Conservation (phyloP, 2,888 invertebrate species). For the Eupithecia tripunctaria region DNA sequence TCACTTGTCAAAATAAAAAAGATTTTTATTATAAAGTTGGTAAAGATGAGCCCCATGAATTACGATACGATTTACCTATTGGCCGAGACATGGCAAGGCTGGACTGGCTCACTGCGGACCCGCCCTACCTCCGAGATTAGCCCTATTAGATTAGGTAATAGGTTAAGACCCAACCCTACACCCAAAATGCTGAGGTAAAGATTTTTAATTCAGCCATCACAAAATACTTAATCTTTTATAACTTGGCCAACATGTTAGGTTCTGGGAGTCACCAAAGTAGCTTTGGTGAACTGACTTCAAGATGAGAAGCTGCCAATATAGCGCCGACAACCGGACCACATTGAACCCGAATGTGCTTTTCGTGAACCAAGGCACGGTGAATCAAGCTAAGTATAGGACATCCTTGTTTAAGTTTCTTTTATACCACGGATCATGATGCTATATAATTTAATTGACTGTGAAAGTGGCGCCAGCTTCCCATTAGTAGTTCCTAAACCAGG, state of each 20-base stretch:
- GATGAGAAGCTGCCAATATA: neutral
- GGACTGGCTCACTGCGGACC: neutral
- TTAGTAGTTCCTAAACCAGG: slow-evolving; percentile 1
- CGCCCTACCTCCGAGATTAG: too few relatives aligned
- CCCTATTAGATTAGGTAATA: too few relatives aligned
- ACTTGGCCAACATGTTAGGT: neutral
- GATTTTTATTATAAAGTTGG: neutral
- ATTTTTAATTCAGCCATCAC: neutral
- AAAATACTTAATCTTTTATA: neutral
- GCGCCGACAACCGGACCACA: neutral
- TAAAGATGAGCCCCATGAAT: neutral
- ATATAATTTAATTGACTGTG: neutral
- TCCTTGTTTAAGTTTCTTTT: neutral
- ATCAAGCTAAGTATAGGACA: too few relatives aligned
- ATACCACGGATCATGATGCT: neutral
- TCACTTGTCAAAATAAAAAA: neutral
- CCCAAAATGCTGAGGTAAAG: neutral
- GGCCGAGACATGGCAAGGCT: too few relatives aligned
- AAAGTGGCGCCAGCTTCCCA: neutral
- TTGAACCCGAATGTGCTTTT: too few relatives aligned
- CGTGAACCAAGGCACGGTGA: too few relatives aligned
- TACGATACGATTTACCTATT: too few relatives aligned
- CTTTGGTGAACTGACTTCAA: neutral
- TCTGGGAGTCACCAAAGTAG: neutral
- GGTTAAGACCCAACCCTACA: neutral